These are phyloP conservation scores for Cepphus grylle DNA, from an alignment of 2,113 vertebrate species.

Conservation along the genomic window DNA sequence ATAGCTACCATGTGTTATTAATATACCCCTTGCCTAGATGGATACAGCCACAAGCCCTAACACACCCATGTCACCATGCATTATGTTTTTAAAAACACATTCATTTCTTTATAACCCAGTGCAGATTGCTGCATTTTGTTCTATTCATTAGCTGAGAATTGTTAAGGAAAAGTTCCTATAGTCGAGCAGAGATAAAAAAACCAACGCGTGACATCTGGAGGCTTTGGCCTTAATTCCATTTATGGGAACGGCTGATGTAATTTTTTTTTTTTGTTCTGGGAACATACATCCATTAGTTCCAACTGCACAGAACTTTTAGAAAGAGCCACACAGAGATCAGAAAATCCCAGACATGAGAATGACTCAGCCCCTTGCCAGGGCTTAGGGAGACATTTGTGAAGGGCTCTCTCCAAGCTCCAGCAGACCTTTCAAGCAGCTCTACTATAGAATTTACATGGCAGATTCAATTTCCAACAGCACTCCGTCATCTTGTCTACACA, in stretches of 20 bases:
- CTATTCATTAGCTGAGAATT: slow-evolving; percentile 29
- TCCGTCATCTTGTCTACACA: neutral
- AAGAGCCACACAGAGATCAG: neutral
- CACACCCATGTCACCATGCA: slow-evolving; percentile 16
- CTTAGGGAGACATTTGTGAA: neutral
- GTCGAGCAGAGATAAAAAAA: neutral
- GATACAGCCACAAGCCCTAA: neutral
- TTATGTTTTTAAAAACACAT: neutral
- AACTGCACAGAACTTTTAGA: neutral
- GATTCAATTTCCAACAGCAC: neutral
- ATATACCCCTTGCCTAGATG: neutral
- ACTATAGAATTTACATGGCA: neutral
- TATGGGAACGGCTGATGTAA: slow-evolving; percentile 26
- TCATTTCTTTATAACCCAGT: slow-evolving; percentile 21
- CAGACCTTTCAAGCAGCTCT: neutral
- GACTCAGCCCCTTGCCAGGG: neutral
- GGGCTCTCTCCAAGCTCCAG: neutral
- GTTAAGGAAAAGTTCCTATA: slow-evolving; percentile 13
- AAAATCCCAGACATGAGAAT: neutral
- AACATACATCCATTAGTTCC: neutral
- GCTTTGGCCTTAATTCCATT: neutral
- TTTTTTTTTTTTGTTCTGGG: slow-evolving; percentile 21
- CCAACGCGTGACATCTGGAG: slow-evolving; percentile 41
- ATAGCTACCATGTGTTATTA: neutral
- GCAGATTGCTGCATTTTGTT: slow-evolving; percentile 27